Base-by-base conservation (phyloP, 2,888 invertebrate species). In the Rhagium mordax region DNA sequence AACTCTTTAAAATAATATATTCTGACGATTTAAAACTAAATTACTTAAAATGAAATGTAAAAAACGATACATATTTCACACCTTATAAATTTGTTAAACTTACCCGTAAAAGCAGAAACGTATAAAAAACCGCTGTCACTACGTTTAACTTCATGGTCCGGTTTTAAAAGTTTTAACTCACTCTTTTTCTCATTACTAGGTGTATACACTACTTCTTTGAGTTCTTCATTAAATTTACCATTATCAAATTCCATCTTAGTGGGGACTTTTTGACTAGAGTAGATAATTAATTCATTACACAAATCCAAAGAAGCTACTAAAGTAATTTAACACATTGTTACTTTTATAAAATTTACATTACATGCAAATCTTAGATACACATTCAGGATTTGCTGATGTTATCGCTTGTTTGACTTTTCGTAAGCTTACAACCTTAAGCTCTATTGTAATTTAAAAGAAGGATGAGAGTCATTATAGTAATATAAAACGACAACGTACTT, bases 51-150 rank as follows among this genome's bases (percentile, higher is more conserved):
- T n/a, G n/a, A n/a, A n/a, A n/a, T n/a, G n/a, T n/a, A n/a, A n/a
- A n/a, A n/a, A n/a, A n/a, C n/a, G n/a, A n/a, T n/a, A n/a, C n/a
- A n/a, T n/a, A n/a, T n/a, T n/a, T n/a, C n/a, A n/a, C n/a, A n/a
- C n/a, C n/a, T n/a, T n/a, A n/a, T n/a, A n/a, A n/a, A n/a, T n/a
- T n/a, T n/a, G n/a, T 1, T 62, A 53, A 27, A 76, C 76, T 76
- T 70, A 80, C 80, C 80, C 53, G 75, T 55, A 72, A 79, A 72
- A 18, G 78, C 77, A 7, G 78, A 74, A n/a, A 74, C 1, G 70
- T 79, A 80, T 48, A 80, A 66, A 74, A 68, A 78, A 24, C 49
- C 15, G 27, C 74, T 74, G 65, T 74, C 74, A n/a, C 29, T 70
- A 18, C 59, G 61, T 29, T 59, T 57, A n/a, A 49, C 49, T 0